Conservation (phyloP, 2,888 invertebrate genomes). For the Platypus cylindrus region DNA sequence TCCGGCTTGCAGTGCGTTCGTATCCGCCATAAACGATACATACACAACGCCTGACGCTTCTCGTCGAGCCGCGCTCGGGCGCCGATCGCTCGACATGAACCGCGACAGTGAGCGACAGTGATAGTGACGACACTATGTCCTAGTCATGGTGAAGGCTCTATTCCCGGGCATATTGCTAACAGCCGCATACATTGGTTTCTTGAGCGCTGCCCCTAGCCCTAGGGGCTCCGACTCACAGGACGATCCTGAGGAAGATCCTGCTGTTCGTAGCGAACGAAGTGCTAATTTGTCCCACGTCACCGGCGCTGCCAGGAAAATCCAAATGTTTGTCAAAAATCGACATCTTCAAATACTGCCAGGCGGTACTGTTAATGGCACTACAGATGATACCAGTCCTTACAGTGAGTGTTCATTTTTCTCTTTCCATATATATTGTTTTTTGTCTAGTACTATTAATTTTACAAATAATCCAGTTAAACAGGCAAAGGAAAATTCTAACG, state of each 20-base stretch:
- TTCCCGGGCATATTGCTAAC: slow-evolving; percentile 36
- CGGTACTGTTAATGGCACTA: slow-evolving; percentile 75
- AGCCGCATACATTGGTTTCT: slow-evolving; percentile 34
- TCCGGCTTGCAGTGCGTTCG: slow-evolving; percentile 32
- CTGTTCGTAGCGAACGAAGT: slow-evolving; percentile 53
- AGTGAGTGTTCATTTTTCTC: slow-evolving; percentile 56
- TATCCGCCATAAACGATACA: slow-evolving; percentile 41
- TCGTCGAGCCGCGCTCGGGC: slow-evolving; percentile 10
- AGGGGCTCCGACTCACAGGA: slow-evolving; percentile 21
- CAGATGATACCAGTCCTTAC: slow-evolving; percentile 67
- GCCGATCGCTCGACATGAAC: slow-evolving; percentile 12
- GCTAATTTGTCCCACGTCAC: slow-evolving; percentile 71
- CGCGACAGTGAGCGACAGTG: slow-evolving; percentile 24
- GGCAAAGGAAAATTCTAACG: too few species aligned
- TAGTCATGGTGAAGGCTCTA: slow-evolving; percentile 39
- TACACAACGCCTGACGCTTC: slow-evolving; percentile 28
- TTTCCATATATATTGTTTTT: too few species aligned
- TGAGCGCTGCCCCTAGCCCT: slow-evolving; percentile 31
- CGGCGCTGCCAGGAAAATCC: slow-evolving; percentile 66
- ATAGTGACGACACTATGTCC: slow-evolving; percentile 35
- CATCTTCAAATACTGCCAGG: slow-evolving; percentile 72
- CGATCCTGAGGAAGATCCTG: slow-evolving; percentile 25
- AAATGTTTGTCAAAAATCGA: slow-evolving; percentile 73
- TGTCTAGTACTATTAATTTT: too few species aligned
- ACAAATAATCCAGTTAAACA: too few species aligned